Base-by-base conservation (phyloP, 2,797 vertebrate genomes). In the Ambastaia sidthimunki region DNA sequence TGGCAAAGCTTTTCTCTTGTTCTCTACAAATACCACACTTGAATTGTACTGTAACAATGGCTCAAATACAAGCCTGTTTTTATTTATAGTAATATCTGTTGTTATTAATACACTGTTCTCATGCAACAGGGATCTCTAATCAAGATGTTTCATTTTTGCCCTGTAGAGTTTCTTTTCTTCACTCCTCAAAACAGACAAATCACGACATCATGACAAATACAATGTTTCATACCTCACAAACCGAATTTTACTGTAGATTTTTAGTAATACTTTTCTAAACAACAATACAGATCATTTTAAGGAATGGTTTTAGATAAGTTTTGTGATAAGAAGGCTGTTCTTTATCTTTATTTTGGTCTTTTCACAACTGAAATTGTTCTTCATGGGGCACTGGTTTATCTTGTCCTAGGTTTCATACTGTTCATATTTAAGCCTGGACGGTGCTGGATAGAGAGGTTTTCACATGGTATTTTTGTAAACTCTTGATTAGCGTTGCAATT, bases 1-100 rank as follows among this genome's bases (percentile, higher is more conserved):
- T 74, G 57, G 37, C 71, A 48, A 19, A 70, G 23, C 54, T 60
- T 70, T 55, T 60, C 52, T n/a, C 9, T 70, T 70, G 65, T 76
- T 74, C 47, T 18, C 9, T 37, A 16, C 59, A 31, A 70, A 71
- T 52, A 25, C 28, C 28, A 62, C 10, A 34, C 19, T 7, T 52
- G 55, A 65, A 18, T 12, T 71, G 55, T 78, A 62, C 67, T 34
- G 41, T 52, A 78, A 78, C 44, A 71, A 21, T 13, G 25, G 31
- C 55, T 78, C 23, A 47, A 62, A 62, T 34, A 7, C n/a, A 71
- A 52, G 44, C 13, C 55, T 41, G 48, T 52, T 63, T 62, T 59
- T 37, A 50, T 63, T 77, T 50, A 50, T 78, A 37, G 54, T 7
- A 62, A 62, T 60, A 70, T 21, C 28, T 50, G 11, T 21, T 70